Evolutionary conservation across 2,888 invertebrate species (phyloP), one percentile per base, ranked within the genome.

Genomic region (Lepidochrysops patricia): DNA sequence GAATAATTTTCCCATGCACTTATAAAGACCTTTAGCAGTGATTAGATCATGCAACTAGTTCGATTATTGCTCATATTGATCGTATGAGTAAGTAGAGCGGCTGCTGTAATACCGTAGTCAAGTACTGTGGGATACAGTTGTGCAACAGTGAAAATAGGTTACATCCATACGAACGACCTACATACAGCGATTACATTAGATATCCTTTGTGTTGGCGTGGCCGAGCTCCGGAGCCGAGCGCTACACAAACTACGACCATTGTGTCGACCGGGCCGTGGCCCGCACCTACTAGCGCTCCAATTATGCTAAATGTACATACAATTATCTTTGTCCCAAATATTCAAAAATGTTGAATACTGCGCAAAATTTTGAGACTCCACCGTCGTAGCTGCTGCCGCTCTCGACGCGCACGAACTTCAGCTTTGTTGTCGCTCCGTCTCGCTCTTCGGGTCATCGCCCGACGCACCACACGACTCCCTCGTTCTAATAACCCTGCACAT

Each of bases 351-450:
- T 52, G 19, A 49, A 35, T 49, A 27, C 35, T 59, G 59, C 52
- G 50, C 50, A 52, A 58, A 58, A 37, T 59, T 49, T 59, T 26
- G 34, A 26, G 35, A 58, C 19, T 49, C 34, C 26, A 58, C 32
- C 58, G 29, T 54, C 19, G 54, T 6, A 50, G 57, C 58, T 62
- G 63, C 57, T 63, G 61, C 48, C 26, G 32, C 62, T 23, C 19
- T 43, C 43, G 65, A 67, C 66, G 64, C 76, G 84, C 79, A 76
- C 86, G 77, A 88, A 88, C 86, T 88, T 88, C 88, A 86, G 75
- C 68, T 76, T 86, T 89, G 87, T 89, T 89, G 87, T 89, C 82
- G 76, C 70, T 86, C 88, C 68, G 76, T 88, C 89, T 84, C 87
- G 71, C 73, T 78, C 88, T 82, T 67, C 74, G 69, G 89, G 87